phyloP scores from a whole-genome alignment of 1,140 invertebrate species.

The Drosophila nikananu region DNA sequence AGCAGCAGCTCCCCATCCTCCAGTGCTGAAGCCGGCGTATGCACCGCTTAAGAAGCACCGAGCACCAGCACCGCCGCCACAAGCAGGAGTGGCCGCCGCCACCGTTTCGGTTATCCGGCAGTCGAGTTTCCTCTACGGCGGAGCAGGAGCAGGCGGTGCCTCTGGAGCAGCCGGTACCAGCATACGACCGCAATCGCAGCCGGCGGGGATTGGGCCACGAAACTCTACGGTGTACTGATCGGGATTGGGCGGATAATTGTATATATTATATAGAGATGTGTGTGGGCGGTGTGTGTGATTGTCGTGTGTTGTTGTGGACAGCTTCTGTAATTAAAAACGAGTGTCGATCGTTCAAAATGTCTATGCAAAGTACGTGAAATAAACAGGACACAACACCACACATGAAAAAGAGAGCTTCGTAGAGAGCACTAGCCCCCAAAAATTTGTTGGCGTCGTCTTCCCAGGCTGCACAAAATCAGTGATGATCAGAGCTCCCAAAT shows the following conservation, averaged over 20 bases:
- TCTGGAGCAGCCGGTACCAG: slow-evolving; percentile 14
- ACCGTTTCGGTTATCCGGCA: slow-evolving; percentile 82
- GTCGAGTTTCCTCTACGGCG: slow-evolving; percentile 80
- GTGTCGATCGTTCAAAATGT: slow-evolving; percentile 32
- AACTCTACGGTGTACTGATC: slow-evolving; percentile 70
- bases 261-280: slow-evolving; percentile 36
- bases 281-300: slow-evolving; percentile 7
- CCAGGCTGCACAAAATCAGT: slow-evolving; percentile 22
- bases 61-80: slow-evolving; percentile 76
- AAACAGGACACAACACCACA: slow-evolving; percentile 40
- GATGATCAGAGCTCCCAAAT: background rate
- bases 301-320: slow-evolving; percentile 16
- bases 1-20: slow-evolving; percentile 8
- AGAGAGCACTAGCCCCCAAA: background rate
- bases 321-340: slow-evolving; percentile 14
- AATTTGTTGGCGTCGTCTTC: slow-evolving; percentile 51
- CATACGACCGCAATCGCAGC: slow-evolving; percentile 63
- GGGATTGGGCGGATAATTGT: slow-evolving; percentile 27
- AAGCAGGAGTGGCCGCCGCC: slow-evolving; percentile 79
- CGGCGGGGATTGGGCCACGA: slow-evolving; percentile 47
- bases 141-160: slow-evolving; percentile 35
- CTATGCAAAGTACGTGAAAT: slow-evolving; percentile 39
- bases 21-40: slow-evolving; percentile 66
- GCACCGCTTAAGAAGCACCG: slow-evolving; percentile 77
- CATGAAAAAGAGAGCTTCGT: slow-evolving; percentile 4